phyloP scores from a whole-genome alignment of 92 coral and sea anemone species.

The Paramuricea clavata region DNA sequence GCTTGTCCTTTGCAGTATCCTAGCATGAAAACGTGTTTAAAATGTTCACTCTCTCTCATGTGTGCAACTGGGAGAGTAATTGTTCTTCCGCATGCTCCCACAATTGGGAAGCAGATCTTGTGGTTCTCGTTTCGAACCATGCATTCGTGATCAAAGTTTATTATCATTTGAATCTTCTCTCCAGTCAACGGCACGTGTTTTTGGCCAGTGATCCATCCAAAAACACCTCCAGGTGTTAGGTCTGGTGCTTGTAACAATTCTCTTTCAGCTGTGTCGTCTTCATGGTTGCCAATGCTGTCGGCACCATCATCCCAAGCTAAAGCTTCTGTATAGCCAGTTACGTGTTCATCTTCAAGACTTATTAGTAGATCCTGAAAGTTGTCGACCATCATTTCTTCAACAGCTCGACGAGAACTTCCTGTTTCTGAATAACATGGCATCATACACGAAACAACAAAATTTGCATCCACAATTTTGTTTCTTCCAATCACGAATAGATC shows the following conservation, averaged over 20 bases:
- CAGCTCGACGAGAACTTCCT: constrained; percentile 58
- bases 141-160: constrained; percentile 56
- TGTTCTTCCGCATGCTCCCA: constrained; percentile 46
- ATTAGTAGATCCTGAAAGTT: constrained; percentile 68
- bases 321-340: constrained; percentile 60
- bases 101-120: constrained; percentile 45
- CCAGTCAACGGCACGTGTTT: constrained; percentile 54
- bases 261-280: constrained; percentile 45
- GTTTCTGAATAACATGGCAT: constrained; percentile 66
- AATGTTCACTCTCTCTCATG: constrained; percentile 31
- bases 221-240: constrained; percentile 64
- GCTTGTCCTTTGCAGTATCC: constrained; percentile 32
- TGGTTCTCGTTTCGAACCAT: constrained; percentile 25
- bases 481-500: constrained; percentile 57
- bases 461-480: constrained; percentile 59
- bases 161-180: constrained; percentile 11
- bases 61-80: constrained; percentile 57
- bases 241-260: constrained; percentile 46
- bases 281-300: constrained; percentile 30
- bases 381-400: constrained; percentile 69
- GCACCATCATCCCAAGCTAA: constrained; percentile 54
- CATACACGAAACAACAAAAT: constrained; percentile 67
- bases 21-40: constrained; percentile 31
- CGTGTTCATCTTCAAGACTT: constrained; percentile 51
- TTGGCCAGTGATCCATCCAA: constrained; percentile 78